Evolutionary conservation across 2,888 invertebrate genomes (phyloP), one percentile per base, ranked within the genome.

Genomic region (Tachina grossa): DNA sequence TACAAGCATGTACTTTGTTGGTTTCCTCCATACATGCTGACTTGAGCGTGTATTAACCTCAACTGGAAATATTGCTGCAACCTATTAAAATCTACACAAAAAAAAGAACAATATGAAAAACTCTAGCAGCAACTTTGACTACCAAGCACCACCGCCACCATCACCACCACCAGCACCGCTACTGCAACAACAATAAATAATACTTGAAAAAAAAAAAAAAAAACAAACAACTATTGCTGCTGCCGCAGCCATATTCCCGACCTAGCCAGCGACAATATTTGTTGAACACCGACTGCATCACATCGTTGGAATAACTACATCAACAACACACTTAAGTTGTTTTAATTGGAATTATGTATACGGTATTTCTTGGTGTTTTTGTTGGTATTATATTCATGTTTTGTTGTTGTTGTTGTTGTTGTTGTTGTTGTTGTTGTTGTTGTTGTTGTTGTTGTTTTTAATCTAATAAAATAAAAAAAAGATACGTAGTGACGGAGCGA

Each of bases 231-330:
- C 51, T 45, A 75, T 61, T 74, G 19, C 79, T 84, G 87, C 82
- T 88, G 87, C 83, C 31, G 31, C 31, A 6, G 31, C 6, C 5
- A 31, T 88, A 88, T 88, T 90, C 89, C 90, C 90, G 90, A 91
- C 91, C 91, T 91, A 91, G 88, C 89, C 91, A 89, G 90, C 89
- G 88, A 90, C 89, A 90, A 88, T 91, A 90, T 91, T 90, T 91
- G 88, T 87, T 88, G 85, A 83, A 83, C 84, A 71, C 53, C 77
- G 53, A 59, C 47, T 68, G 31, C 49, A 61, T 61, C 22, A 6
- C 2, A 11, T 61, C 39, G 45, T 45, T 68, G n/a, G 41, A 43
- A 45, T 22, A 22, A 14, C 22, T 6, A n/a, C n/a, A n/a, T n/a
- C n/a, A 22, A 47, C 66, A 43, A 22, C 47, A 65, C 77, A 81